These are phyloP conservation scores for Dromiciops gliroides DNA, from an alignment of 2,113 vertebrate genomes.

Conservation along the genomic window DNA sequence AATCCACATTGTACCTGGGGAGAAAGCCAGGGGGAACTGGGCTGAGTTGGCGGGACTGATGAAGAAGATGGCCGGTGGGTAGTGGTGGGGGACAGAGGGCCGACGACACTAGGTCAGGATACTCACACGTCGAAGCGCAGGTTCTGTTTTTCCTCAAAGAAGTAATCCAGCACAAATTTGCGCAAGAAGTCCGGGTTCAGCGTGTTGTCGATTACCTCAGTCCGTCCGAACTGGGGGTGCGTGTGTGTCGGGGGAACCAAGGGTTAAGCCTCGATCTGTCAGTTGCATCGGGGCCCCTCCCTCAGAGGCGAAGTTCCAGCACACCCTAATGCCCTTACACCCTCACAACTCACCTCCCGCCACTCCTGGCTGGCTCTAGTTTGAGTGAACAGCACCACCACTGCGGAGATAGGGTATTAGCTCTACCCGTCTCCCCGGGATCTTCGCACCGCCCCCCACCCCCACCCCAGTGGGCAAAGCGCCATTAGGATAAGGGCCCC, in stretches of 20 bases:
- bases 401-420: slow-evolving; percentile 56
- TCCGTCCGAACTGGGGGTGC: slow-evolving; percentile 91
- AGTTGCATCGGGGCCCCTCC: too few relatives aligned
- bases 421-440: neutral
- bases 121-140: slow-evolving; percentile 98
- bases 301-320: neutral
- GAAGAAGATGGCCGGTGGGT: neutral
- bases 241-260: neutral
- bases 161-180: slow-evolving; percentile 97
- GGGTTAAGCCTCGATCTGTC: neutral
- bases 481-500: neutral
- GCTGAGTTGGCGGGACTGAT: neutral
- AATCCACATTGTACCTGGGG: slow-evolving; percentile 95
- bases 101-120: neutral
- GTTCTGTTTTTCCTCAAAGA: slow-evolving; percentile 98
- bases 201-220: slow-evolving; percentile 97
- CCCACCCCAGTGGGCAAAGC: neutral
- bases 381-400: slow-evolving; percentile 77
- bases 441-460: neutral
- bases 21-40: slow-evolving; percentile 45
- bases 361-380: slow-evolving; percentile 78
- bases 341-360: slow-evolving; percentile 74
- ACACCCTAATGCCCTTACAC: neutral
- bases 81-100: neutral
- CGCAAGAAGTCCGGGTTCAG: slow-evolving; percentile 97